These are phyloP conservation scores for Xenopus petersii DNA, from an alignment of 2,797 vertebrate genomes.

Conservation along the genomic window DNA sequence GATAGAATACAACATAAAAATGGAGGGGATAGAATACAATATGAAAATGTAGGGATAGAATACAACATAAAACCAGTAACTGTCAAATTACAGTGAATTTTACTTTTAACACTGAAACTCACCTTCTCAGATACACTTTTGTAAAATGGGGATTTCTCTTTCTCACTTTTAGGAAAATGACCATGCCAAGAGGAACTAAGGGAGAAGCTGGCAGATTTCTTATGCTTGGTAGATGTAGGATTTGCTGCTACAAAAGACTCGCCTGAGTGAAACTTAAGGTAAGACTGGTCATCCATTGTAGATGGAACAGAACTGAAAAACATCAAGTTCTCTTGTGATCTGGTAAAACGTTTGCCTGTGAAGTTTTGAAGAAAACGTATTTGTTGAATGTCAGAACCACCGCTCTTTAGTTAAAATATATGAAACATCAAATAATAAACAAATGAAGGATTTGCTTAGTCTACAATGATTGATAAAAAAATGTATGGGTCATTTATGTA, in stretches of 20 bases:
- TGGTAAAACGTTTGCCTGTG: slow-evolving; percentile 65
- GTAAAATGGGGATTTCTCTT: slow-evolving; percentile 32
- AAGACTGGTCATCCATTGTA: slow-evolving; percentile 51
- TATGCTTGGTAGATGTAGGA: slow-evolving; percentile 62
- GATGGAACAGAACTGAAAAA: slow-evolving; percentile 37
- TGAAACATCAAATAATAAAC: too few species aligned
- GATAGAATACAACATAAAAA: too few species aligned
- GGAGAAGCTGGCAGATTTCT: slow-evolving; percentile 73
- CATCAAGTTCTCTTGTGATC: slow-evolving; percentile 75
- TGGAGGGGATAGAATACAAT: too few species aligned
- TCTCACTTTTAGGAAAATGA: slow-evolving; percentile 35
- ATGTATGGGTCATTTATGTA: too few species aligned
- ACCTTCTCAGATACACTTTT: slow-evolving; percentile 42
- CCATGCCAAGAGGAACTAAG: slow-evolving; percentile 63
- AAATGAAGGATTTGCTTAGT: too few species aligned
- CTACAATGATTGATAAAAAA: too few species aligned
- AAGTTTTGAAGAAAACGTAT: background rate
- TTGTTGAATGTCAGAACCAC: too few species aligned
- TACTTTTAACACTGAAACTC: background rate
- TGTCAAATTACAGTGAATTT: too few species aligned
- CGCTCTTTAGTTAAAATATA: too few species aligned
- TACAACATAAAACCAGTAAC: too few species aligned
- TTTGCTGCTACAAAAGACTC: slow-evolving; percentile 29
- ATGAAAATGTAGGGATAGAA: too few species aligned
- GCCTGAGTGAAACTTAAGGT: slow-evolving; percentile 3